Conservation (phyloP, 2,888 invertebrate genomes). For the Dusona sp. region DNA sequence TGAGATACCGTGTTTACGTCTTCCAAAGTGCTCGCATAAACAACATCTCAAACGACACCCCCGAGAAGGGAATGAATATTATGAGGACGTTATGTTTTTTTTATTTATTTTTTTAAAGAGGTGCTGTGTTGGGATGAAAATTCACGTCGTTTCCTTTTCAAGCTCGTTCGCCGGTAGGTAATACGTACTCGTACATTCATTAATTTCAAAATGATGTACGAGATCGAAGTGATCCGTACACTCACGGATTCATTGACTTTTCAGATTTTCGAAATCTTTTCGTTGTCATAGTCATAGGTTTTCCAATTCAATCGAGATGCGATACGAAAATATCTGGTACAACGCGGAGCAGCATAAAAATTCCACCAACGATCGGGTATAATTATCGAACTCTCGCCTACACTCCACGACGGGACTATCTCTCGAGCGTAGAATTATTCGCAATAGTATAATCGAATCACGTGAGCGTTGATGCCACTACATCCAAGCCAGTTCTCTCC, state of each 20-base stretch:
- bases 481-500: slow-evolving; percentile 11
- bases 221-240: not conserved
- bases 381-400: slow-evolving; percentile 46
- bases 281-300: not conserved
- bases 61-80: slow-evolving; percentile 59
- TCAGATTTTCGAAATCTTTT: not conserved
- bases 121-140: slow-evolving; percentile 27
- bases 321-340: not conserved
- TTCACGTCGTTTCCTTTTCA: slow-evolving; percentile 26
- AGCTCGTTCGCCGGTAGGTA: slow-evolving; percentile 15
- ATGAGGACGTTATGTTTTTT: slow-evolving; percentile 49
- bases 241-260: not conserved
- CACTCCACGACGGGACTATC: not conserved
- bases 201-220: not conserved
- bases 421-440: slow-evolving; percentile 63
- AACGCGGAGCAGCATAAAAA: slow-evolving; percentile 7
- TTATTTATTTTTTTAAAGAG: slow-evolving; percentile 23
- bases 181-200: not conserved
- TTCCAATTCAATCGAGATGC: not conserved
- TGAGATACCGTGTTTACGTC: slow-evolving; percentile 84
- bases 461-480: slow-evolving; percentile 32
- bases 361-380: slow-evolving; percentile 38
- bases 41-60: slow-evolving; percentile 82
- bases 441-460: slow-evolving; percentile 60
- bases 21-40: slow-evolving; percentile 83